These are phyloP conservation scores for Euborellia annulipes DNA, from an alignment of 1,140 invertebrate genomes.

Conservation along the genomic window DNA sequence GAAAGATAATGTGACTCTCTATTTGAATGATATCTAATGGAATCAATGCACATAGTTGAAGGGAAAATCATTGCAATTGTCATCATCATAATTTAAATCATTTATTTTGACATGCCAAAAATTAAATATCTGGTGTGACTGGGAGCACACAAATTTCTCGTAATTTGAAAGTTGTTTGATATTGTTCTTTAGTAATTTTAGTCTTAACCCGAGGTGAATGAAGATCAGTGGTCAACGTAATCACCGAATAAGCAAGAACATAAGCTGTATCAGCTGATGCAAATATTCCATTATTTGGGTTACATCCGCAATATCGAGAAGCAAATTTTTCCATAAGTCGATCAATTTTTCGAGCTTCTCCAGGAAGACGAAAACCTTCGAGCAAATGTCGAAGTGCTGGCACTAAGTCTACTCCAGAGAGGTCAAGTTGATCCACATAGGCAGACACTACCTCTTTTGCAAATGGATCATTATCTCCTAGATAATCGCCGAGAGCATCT, in stretches of 20 bases:
- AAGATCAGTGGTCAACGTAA: constrained; percentile 98
- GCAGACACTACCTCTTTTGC: constrained; percentile 83
- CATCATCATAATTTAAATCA: too few species aligned
- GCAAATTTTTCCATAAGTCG: constrained; percentile 99
- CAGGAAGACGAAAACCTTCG: constrained; percentile 91
- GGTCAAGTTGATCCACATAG: constrained; percentile 95
- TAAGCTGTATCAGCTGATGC: constrained; percentile 97
- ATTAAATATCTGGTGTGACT: too few species aligned
- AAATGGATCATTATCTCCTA: constrained; percentile 84
- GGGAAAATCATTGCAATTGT: too few species aligned
- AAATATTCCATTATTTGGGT: constrained; percentile 88
- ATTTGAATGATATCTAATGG: too few species aligned
- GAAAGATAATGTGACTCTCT: too few species aligned
- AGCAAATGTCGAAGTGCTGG: constrained; percentile 83
- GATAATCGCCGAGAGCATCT: constrained; percentile 88
- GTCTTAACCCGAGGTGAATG: constrained; percentile 95
- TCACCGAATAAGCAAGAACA: constrained; percentile 96
- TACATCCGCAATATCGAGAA: constrained; percentile 92
- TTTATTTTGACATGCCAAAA: too few species aligned
- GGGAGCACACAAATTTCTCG: too few species aligned
- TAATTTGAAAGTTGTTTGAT: too few species aligned
- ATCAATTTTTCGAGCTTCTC: constrained; percentile 99
- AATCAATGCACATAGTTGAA: too few species aligned
- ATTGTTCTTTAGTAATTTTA: constrained; percentile 99
- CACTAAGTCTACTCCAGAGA: constrained; percentile 86